Conservation (phyloP, 1,140 invertebrate genomes). For the Drosophila asahinai region DNA sequence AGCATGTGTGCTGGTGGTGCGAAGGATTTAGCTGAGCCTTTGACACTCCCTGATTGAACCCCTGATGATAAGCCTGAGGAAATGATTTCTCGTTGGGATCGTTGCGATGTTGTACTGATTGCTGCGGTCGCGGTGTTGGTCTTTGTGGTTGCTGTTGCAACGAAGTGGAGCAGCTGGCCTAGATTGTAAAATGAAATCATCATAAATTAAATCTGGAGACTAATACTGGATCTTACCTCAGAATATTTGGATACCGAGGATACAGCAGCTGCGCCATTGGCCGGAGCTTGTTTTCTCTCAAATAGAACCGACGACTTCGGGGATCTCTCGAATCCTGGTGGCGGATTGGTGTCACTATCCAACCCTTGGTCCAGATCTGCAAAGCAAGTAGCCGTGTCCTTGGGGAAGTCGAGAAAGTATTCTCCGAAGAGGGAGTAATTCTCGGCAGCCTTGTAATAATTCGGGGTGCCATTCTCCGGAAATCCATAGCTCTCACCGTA, state of each 20-base stretch:
- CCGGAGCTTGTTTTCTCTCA: slow-evolving; percentile 22
- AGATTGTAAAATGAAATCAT: neutral
- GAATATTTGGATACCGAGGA: neutral
- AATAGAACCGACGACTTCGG: slow-evolving; percentile 16
- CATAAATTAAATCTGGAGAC: neutral
- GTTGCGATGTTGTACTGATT: neutral
- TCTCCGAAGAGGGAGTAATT: slow-evolving; percentile 65
- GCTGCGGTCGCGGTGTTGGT: neutral
- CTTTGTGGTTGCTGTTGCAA: slow-evolving; percentile 10
- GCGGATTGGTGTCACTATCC: neutral
- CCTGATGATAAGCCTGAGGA: slow-evolving; percentile 17
- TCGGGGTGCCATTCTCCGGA: slow-evolving; percentile 52
- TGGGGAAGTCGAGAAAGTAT: slow-evolving; percentile 55
- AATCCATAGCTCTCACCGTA: slow-evolving; percentile 54
- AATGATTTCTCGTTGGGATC: slow-evolving; percentile 10
- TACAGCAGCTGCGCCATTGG: neutral
- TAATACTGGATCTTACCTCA: slow-evolving; percentile 2
- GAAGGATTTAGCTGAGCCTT: slow-evolving; percentile 1
- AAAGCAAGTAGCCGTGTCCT: slow-evolving; percentile 35
- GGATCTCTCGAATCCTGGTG: slow-evolving; percentile 46
- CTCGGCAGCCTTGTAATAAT: slow-evolving; percentile 75
- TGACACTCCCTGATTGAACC: neutral
- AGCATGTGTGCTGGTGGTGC: neutral
- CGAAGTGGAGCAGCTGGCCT: neutral
- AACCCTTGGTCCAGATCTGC: neutral